Evolutionary conservation across 2,797 vertebrate species (phyloP), one percentile per base, ranked within the genome.

Genomic region (Brachymystax lenok): DNA sequence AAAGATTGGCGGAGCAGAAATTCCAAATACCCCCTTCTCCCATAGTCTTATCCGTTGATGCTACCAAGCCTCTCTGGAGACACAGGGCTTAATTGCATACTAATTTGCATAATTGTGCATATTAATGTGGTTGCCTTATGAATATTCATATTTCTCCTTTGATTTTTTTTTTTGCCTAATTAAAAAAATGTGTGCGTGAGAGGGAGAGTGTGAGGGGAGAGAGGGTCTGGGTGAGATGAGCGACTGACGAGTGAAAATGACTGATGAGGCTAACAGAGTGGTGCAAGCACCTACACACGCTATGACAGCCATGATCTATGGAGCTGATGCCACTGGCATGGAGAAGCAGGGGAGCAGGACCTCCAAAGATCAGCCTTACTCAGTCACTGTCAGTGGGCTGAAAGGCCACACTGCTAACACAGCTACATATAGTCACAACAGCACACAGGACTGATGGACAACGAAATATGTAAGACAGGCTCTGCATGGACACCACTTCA

Each of bases 101-200:
- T 96, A 91, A 97, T 99, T 97, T 99, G 94, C 97, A 99, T 97
- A 96, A 97, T 95, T 96, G 93, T 96, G 96, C 96, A 98, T 98
- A 98, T 97, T 96, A 98, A 98, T 96, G 95, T 35, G 5, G 5
- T 81, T 80, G 79, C 86, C 94, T 95, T 93, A 97, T 98, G 96
- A 97, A 99, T 98, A 98, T 98, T 96, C 96, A 96, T 96, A 91
- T 68, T 83, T 84, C 72, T 89, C 85, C 94, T 97, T 96, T 95
- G 94, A 94, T 96, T 95, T 96, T 95, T 96, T 94, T 96, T 95
- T 96, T 95, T 96, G 96, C 94, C 95, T 95, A 96, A 97, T 96
- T 94, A 96, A 95, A 97, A 96, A 89, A 94, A 93, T 93, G 93
- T 92, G 93, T 89, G 91, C 92, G 91, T 12, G 40, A 46, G 40